Evolutionary conservation across 2,113 vertebrate species (phyloP), one percentile per base, ranked within the genome.

Genomic region (Chaetodon auriga): DNA sequence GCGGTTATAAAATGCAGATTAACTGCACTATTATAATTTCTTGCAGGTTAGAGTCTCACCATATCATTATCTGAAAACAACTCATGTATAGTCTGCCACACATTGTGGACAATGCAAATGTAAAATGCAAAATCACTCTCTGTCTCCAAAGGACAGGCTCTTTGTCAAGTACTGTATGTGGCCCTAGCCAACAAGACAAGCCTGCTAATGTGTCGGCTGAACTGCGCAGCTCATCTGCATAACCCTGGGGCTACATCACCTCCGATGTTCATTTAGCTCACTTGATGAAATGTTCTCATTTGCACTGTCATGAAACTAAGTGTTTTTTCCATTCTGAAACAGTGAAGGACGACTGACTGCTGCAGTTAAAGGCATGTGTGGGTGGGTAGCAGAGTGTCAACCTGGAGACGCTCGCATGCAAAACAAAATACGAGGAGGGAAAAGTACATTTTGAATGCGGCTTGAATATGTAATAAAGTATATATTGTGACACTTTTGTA

Each of bases 281-380:
- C 64, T 83, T 78, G 55, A 75, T 80, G 79, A 89, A 90, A 87
- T 68, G 78, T 55, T 84, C 81, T 90, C 84, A 85, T 91, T 90
- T 89, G 61, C 62, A 16, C 76, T 73, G 69, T 83, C 76, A 69
- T 84, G 79, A 87, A 89, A 83, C 69, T 36, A 74, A 80, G 48
- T 21, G 51, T 73, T 89, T 87, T 55, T 71, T 77, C 66, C 51
- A 71, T 72, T 86, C 66, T 49, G 75, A 75, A 65, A 45, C 72
- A 5, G 35, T 63, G 85, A 90, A 85, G 85, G 87, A 79, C 64
- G 60, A 65, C 49, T 72, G 81, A 87, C 63, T 81, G 74, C 72
- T 80, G 78, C 54, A 78, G 87, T 82, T 85, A 48, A 80, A 87
- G 61, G 55, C 61, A 53, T 82, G 79, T 51, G 87, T 86, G 81